These are phyloP conservation scores for Germaria angustata DNA, from an alignment of 2,888 invertebrate genomes.

Conservation along the genomic window DNA sequence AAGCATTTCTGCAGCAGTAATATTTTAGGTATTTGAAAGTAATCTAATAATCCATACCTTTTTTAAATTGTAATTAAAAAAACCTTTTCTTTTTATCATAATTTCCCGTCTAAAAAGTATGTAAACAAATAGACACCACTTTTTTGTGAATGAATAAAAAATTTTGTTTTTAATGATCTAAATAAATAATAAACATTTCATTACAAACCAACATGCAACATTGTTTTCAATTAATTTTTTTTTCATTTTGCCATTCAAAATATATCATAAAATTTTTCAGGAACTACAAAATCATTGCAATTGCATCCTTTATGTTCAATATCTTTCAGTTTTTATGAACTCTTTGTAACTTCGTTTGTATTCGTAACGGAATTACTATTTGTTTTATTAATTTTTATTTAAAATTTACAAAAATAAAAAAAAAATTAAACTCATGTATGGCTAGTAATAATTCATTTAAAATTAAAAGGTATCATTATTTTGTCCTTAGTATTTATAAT, in stretches of 20 bases:
- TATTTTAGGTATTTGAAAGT: slow-evolving; percentile 12
- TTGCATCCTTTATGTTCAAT: slow-evolving; percentile 1
- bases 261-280: slow-evolving; percentile 12
- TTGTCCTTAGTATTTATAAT: not conserved
- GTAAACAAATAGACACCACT: not conserved
- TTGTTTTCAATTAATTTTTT: slow-evolving; percentile 13
- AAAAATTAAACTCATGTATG: too few species aligned
- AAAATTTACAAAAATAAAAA: slow-evolving; percentile 5
- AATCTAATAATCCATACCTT: not conserved
- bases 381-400: not conserved
- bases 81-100: not conserved
- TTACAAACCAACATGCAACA: slow-evolving; percentile 3
- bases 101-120: slow-evolving; percentile 1
- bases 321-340: slow-evolving; percentile 22
- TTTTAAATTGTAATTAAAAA: not conserved
- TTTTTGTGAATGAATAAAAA: slow-evolving; percentile 24
- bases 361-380: slow-evolving; percentile 23
- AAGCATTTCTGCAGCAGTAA: not conserved
- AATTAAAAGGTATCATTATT: not conserved
- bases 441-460: slow-evolving; percentile 22
- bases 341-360: slow-evolving; percentile 35
- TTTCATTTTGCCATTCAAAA: slow-evolving; percentile 31
- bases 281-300: not conserved
- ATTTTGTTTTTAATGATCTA: slow-evolving; percentile 9
- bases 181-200: slow-evolving; percentile 26